Conservation (phyloP, 2,888 invertebrate species). For the Chymomyza fuscimana region DNA sequence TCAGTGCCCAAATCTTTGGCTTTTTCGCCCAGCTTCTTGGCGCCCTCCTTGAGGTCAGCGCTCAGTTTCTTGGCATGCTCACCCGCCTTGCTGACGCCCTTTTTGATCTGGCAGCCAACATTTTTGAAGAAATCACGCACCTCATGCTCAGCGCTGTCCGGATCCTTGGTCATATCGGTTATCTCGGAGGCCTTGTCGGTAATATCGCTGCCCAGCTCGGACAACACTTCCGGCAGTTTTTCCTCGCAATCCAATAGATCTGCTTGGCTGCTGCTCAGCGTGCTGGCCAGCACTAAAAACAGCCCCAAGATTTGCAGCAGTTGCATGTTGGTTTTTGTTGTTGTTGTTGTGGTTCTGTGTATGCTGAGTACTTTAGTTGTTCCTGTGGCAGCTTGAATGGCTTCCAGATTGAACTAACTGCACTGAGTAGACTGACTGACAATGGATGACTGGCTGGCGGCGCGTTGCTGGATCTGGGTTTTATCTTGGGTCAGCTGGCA, state of each 20-base stretch:
- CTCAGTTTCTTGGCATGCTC: conserved; percentile 75
- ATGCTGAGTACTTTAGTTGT: conserved; percentile 1
- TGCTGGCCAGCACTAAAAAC: conserved; percentile 36
- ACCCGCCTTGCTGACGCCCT: conserved; percentile 67
- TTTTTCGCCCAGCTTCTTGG: conserved; percentile 69
- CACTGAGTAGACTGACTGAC: conserved; percentile 29
- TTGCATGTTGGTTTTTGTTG: conserved; percentile 23
- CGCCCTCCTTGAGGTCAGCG: conserved; percentile 70
- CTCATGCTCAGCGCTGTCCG: conserved; percentile 62
- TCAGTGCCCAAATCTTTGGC: conserved; percentile 74
- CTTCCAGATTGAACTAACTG: conserved; percentile 46
- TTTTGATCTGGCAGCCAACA: conserved; percentile 74
- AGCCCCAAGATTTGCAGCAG: conserved; percentile 35
- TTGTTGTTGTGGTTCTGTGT: conserved; percentile 5
- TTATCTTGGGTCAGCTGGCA: conserved; percentile 7
- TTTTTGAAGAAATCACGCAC: conserved; percentile 72
- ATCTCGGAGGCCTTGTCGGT: conserved; percentile 54
- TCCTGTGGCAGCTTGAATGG: conserved; percentile 24
- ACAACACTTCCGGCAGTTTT: conserved; percentile 49
- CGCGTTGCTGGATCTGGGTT: conserved; percentile 22
- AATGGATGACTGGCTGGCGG: conserved; percentile 41
- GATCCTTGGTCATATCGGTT: conserved; percentile 35
- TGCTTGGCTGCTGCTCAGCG: conserved; percentile 31
- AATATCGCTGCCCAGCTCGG: conserved; percentile 52
- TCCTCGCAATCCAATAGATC: conserved; percentile 74